Percentiles rank a stretch among this genome's conserved stretches.
phyloP scores from a whole-genome alignment of 1,140 invertebrate genomes.

The Forficula auricularia region DNA sequence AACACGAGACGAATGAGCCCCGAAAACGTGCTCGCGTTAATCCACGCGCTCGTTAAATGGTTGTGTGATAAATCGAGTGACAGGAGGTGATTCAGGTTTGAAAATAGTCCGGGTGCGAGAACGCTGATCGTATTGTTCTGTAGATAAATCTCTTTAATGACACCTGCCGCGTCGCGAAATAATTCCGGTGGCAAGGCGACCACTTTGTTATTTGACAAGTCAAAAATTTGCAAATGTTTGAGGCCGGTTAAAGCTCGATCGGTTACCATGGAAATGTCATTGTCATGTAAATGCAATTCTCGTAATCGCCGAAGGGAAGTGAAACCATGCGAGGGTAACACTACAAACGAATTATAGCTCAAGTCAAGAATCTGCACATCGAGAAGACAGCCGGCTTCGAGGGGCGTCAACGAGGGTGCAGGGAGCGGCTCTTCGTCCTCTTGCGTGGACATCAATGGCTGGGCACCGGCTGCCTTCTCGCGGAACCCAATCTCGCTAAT shows the following conservation, averaged over 20 bases:
- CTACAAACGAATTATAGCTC: constrained; percentile 67
- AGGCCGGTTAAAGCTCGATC: constrained; percentile 63
- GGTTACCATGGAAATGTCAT: constrained; percentile 68
- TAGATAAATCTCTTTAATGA: constrained; percentile 68
- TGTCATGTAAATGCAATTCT: constrained; percentile 60
- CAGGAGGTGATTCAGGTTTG: constrained; percentile 66
- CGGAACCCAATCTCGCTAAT: constrained; percentile 64
- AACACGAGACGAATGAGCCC: constrained; percentile 72
- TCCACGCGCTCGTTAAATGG: constrained; percentile 65
- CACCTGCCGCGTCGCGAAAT: constrained; percentile 55
- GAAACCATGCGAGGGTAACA: constrained; percentile 61
- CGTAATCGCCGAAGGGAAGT: constrained; percentile 52
- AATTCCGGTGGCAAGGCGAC: constrained; percentile 68
- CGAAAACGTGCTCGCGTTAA: constrained; percentile 61
- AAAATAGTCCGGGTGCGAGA: constrained; percentile 59
- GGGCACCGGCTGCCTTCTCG: constrained; percentile 25
- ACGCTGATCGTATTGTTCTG: constrained; percentile 76
- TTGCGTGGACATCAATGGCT: constrained; percentile 17
- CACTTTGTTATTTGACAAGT: constrained; percentile 73
- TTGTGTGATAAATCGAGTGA: constrained; percentile 76
- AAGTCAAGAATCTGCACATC: constrained; percentile 67
- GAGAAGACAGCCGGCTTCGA: constrained; percentile 36
- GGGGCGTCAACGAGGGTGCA: constrained; percentile 19
- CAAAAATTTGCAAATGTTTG: constrained; percentile 57
- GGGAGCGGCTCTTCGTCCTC: constrained; percentile 11